Conservation (phyloP, 2,888 invertebrate genomes). For the Charanyca ferruginea region DNA sequence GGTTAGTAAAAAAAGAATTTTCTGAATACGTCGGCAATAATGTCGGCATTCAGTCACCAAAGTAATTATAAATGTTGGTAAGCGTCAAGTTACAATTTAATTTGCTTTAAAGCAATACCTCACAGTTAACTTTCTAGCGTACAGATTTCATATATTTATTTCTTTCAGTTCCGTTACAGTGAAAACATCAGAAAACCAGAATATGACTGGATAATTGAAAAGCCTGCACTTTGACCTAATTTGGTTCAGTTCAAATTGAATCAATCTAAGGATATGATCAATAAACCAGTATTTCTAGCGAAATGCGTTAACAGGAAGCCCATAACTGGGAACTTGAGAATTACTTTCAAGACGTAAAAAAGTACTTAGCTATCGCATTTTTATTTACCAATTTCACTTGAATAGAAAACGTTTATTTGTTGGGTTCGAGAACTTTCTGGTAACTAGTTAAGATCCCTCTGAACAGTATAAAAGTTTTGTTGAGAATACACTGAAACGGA, state of each 20-base stretch:
- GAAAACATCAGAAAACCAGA: conserved; percentile 18
- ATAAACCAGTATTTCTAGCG: conserved; percentile 33
- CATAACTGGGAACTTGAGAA: conserved; percentile 38
- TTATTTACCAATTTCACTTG: conserved; percentile 51
- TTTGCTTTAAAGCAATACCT: not conserved
- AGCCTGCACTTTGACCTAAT: conserved; percentile 63
- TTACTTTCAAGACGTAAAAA: conserved; percentile 40
- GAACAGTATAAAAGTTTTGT: conserved; percentile 69
- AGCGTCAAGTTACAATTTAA: conserved; percentile 2
- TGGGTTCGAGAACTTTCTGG: conserved; percentile 49
- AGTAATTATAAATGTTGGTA: not conserved
- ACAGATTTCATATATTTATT: not conserved
- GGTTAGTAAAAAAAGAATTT: not conserved
- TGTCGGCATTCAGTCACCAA: not conserved
- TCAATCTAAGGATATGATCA: conserved; percentile 50
- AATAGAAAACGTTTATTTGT: conserved; percentile 56
- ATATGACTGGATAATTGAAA: conserved; percentile 24
- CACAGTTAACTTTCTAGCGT: conserved; percentile 3
- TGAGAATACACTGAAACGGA: conserved; percentile 78
- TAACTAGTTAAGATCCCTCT: conserved; percentile 62
- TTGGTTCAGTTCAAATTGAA: conserved; percentile 51
- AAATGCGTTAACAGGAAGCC: conserved; percentile 38
- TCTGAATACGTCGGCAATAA: not conserved
- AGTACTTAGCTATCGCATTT: conserved; percentile 41
- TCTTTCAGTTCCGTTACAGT: conserved; percentile 4